Evolutionary conservation across 1,140 invertebrate genomes (phyloP), one percentile per base, ranked within the genome.

Genomic region (Hycleus phaleratus): DNA sequence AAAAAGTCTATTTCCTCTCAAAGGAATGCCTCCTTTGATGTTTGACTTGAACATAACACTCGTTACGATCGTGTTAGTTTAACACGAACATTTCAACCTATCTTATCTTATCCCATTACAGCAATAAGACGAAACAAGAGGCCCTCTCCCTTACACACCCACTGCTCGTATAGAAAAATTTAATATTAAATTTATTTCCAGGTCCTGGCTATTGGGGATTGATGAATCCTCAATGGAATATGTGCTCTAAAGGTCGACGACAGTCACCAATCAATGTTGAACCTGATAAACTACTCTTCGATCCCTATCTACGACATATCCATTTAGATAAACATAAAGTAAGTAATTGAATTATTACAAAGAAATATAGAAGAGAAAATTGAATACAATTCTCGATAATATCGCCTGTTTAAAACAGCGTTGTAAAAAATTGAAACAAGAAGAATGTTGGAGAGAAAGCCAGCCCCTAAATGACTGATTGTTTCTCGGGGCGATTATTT

Each of bases 231-330:
- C 90, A 96, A 72, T 98, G 95, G 95, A 88, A 85, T 68, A 85
- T 98, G 78, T 98, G 95, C 78, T 91, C 85, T 68, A 91, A 92
- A 73, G 95, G 95, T 18, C 81, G 87, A 53, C 81, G 93, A 56
- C 95, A 98, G 75, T 96, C 93, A 51, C 95, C 95, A 11, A 93
- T 98, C 65, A 91, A 98, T 77, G 87, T 98, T 53, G 91, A 96
- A 69, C 94, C 95, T 4, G 85, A 88, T 58, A 87, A 91, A 70
- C 79, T 98, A 46, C 82, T 98, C 25, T 97, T 90, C 76, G 95
- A 98, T 79, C 93, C 94, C 3, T 90, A 91, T 77, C 81, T 98
- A 53, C 84, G 88, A 64, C 85, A 86, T 45, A 77, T 97, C 61
- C 85, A 90, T 68, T 83, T 97, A 65, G 93, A 95, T 76, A 93